Percentiles rank a stretch among this genome's conserved stretches.
phyloP scores from a whole-genome alignment of 2,888 invertebrate species.

The Pollenia griseotomentosa region DNA sequence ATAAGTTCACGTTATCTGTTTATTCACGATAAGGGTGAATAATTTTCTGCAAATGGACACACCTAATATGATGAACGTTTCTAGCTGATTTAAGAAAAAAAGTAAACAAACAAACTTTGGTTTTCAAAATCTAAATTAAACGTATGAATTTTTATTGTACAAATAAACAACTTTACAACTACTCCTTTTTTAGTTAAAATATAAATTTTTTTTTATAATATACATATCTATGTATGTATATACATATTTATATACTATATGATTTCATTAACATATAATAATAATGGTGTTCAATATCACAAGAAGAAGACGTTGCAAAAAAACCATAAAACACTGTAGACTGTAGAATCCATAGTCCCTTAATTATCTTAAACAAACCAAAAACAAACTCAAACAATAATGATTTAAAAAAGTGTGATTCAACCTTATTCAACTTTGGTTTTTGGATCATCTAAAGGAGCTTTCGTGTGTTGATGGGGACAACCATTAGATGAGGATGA shows the following conservation, averaged over 20 bases:
- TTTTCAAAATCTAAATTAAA: conserved; percentile 34
- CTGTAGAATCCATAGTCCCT: conserved; percentile 60
- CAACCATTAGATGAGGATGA: conserved; percentile 15
- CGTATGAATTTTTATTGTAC: conserved; percentile 18
- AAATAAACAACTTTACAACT: conserved; percentile 31
- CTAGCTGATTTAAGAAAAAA: conserved; percentile 54
- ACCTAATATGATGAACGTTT: conserved; percentile 56
- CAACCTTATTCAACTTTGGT: conserved; percentile 63
- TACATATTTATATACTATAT: conserved; percentile 43
- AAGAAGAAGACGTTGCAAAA: conserved; percentile 67
- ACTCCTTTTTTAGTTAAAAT: conserved; percentile 32
- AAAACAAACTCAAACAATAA: background rate
- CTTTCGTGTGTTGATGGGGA: conserved; percentile 47
- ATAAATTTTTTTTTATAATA: conserved; percentile 35
- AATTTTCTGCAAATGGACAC: no score
- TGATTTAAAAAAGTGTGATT: conserved; percentile 35
- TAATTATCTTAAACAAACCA: conserved; percentile 55
- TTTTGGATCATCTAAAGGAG: conserved; percentile 63
- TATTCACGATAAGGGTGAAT: no score
- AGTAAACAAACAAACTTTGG: conserved; percentile 10
- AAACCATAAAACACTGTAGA: conserved; percentile 53
- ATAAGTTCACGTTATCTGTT: no score
- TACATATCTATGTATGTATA: conserved; percentile 11
- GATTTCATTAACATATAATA: conserved; percentile 43
- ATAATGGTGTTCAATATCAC: conserved; percentile 66